Conservation (phyloP, 2,888 invertebrate species). For the Cataglyphis rosenhaueri region DNA sequence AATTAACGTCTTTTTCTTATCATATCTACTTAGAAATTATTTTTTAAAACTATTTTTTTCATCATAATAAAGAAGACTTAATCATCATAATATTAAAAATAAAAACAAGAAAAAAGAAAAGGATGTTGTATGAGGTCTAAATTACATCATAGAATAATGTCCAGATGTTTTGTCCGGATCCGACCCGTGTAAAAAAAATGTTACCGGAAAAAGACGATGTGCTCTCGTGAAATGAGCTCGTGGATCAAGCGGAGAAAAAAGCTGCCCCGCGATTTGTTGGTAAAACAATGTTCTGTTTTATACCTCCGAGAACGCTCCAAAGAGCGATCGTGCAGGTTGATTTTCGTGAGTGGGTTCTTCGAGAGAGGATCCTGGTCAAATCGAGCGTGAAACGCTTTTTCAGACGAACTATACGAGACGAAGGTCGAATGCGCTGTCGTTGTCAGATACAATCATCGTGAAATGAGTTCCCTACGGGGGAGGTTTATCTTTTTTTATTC, state of each 20-base stretch:
- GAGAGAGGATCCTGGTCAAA: slow-evolving; percentile 11
- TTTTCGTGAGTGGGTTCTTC: slow-evolving; percentile 40
- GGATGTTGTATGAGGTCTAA: neutral
- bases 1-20: neutral
- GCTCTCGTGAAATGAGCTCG: neutral
- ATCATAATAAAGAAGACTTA: neutral
- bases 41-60: neutral
- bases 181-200: neutral
- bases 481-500: neutral
- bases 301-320: neutral
- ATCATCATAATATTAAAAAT: neutral
- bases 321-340: slow-evolving; percentile 21
- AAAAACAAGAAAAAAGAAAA: neutral
- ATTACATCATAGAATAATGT: slow-evolving; percentile 7
- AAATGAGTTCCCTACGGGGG: neutral
- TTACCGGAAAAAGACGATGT: neutral
- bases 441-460: neutral
- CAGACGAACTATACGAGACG: slow-evolving; percentile 6
- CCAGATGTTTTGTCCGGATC: neutral
- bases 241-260: slow-evolving; percentile 24
- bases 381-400: slow-evolving; percentile 40
- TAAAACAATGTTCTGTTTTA: slow-evolving; percentile 35
- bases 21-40: neutral
- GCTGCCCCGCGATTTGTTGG: slow-evolving; percentile 2
- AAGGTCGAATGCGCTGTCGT: neutral